Evolutionary conservation across 2,113 vertebrate species (phyloP).

Genomic region (Corythoichthys intestinalis): DNA sequence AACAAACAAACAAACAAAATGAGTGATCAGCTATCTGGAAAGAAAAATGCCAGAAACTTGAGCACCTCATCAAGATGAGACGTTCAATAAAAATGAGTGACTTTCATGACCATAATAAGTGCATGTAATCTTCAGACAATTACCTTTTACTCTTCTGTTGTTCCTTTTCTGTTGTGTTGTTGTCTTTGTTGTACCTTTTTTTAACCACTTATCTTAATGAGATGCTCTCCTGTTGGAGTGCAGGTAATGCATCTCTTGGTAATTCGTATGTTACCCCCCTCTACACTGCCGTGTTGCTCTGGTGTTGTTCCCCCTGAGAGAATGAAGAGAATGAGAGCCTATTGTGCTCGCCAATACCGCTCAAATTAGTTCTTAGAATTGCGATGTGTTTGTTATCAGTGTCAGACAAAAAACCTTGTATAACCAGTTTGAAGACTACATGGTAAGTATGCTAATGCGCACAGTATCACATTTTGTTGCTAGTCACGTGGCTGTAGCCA

Average conservation of each 20-base stretch:
- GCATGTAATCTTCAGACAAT: not conserved
- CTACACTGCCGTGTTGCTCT: constrained; percentile 14
- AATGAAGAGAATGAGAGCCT: constrained; percentile 20
- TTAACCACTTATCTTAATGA: not conserved
- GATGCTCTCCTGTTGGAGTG: not conserved
- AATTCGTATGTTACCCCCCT: not conserved
- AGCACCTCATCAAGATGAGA: not conserved
- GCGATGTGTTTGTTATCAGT: constrained; percentile 11
- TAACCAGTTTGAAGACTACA: too few species aligned
- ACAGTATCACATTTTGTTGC: not conserved
- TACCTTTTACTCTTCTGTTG: not conserved
- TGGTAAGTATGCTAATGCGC: not conserved
- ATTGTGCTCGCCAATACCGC: constrained; percentile 1
- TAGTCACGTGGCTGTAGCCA: not conserved
- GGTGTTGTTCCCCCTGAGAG: constrained; percentile 27
- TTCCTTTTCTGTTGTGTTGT: not conserved
- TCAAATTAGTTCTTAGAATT: not conserved
- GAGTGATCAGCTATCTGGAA: not conserved
- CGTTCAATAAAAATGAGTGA: not conserved
- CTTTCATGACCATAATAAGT: not conserved
- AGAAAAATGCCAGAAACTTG: not conserved
- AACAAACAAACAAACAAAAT: not conserved
- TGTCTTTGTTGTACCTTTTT: constrained; percentile 20
- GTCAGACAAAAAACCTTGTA: not conserved
- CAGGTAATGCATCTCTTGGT: not conserved